These are phyloP conservation scores for Xenopus laevis DNA, from an alignment of 2,113 vertebrate species.

Conservation along the genomic window DNA sequence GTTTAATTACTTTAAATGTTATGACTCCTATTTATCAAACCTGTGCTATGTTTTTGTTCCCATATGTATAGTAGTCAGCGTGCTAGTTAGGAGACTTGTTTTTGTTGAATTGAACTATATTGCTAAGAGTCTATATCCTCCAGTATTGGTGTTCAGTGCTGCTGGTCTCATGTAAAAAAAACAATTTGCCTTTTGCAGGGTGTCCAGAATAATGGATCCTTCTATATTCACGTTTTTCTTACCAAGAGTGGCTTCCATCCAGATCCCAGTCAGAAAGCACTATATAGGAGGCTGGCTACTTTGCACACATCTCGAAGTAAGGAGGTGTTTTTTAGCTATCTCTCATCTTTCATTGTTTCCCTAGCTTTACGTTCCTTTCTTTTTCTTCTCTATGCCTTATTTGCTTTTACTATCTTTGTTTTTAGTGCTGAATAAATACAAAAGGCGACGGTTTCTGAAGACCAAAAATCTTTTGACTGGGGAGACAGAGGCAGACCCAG, in stretches of 20 bases:
- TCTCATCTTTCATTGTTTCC: not conserved
- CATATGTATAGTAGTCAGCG: too few species aligned
- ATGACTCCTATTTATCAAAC: too few species aligned
- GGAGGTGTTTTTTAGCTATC: not conserved
- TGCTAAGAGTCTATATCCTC: too few species aligned
- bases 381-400: not conserved
- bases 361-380: fast-evolving
- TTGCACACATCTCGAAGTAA: conserved; percentile 84
- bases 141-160: too few species aligned
- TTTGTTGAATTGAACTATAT: too few species aligned
- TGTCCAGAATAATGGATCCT: conserved; percentile 81
- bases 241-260: conserved; percentile 94
- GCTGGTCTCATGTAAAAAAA: too few species aligned
- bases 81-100: too few species aligned
- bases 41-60: too few species aligned
- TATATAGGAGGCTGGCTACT: conserved; percentile 84
- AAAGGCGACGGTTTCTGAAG: conserved; percentile 85
- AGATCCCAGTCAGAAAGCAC: conserved; percentile 83
- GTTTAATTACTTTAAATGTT: too few species aligned
- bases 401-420: conserved; percentile 1
- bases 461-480: conserved; percentile 93
- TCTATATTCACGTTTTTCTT: conserved; percentile 89
- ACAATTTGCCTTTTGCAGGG: conserved; percentile 57
- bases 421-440: conserved; percentile 94
- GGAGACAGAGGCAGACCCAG: conserved; percentile 88